These are phyloP conservation scores for Callospermophilus lateralis DNA, from an alignment of 2,113 vertebrate species.

Conservation along the genomic window DNA sequence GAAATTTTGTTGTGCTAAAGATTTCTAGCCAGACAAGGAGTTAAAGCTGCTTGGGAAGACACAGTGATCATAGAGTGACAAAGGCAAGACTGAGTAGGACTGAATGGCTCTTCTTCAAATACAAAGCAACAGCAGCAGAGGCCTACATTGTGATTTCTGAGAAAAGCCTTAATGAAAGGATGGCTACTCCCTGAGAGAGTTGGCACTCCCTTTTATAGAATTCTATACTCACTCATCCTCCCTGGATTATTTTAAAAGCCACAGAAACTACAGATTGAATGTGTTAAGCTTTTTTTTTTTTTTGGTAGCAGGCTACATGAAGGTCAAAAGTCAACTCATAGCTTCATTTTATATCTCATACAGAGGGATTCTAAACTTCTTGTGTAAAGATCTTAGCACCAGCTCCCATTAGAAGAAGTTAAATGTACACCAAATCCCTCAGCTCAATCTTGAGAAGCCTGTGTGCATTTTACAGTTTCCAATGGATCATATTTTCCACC, in stretches of 20 bases:
- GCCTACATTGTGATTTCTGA: constrained; percentile 34
- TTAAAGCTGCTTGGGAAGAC: not conserved
- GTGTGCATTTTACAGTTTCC: not conserved
- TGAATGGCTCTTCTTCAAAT: constrained; percentile 5
- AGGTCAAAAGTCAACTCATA: constrained; percentile 27
- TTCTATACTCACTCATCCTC: constrained; percentile 40
- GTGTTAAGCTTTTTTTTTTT: not conserved
- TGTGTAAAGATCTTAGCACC: not conserved
- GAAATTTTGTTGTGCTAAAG: not conserved
- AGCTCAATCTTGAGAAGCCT: not conserved
- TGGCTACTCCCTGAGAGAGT: not conserved
- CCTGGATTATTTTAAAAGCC: constrained; percentile 30
- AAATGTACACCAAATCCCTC: not conserved
- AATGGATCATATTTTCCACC: not conserved
- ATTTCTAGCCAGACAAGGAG: not conserved
- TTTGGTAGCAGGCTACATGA: not conserved
- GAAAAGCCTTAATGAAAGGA: constrained; percentile 56
- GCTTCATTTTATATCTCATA: not conserved
- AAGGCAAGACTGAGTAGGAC: not conserved
- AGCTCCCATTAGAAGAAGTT: not conserved
- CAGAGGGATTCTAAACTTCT: not conserved
- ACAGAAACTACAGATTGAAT: constrained; percentile 29
- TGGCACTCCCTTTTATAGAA: not conserved
- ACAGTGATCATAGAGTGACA: not conserved
- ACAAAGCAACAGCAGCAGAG: not conserved